Evolutionary conservation across 1,140 invertebrate species (phyloP).

Genomic region (Trichonephila clavata): DNA sequence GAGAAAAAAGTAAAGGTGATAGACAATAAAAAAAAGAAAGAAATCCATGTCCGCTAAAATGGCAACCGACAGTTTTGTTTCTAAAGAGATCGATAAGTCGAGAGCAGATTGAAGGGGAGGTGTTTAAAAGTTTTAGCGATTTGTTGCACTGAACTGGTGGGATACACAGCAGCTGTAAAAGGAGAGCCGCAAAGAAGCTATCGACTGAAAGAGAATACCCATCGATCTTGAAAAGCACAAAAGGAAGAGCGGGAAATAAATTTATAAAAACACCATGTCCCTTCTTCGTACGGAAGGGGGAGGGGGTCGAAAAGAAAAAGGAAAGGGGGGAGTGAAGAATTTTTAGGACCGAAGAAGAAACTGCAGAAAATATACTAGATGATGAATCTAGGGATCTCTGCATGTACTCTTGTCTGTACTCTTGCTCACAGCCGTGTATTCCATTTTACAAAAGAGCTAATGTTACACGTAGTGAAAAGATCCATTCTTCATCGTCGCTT

Average conservation of each 20-base stretch:
- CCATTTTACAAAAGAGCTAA: slow-evolving; percentile 40
- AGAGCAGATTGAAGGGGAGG: slow-evolving; percentile 54
- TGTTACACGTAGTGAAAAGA: slow-evolving; percentile 7
- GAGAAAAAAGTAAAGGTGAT: background rate
- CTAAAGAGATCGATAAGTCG: slow-evolving; percentile 59
- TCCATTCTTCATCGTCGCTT: background rate
- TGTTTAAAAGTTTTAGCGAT: slow-evolving; percentile 70
- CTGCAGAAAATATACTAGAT: slow-evolving; percentile 21
- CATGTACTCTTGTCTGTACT: slow-evolving; percentile 23
- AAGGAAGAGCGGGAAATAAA: slow-evolving; percentile 41
- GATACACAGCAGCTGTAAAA: slow-evolving; percentile 41
- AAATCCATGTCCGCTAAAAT: slow-evolving; percentile 31
- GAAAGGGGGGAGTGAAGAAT: background rate
- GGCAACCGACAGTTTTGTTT: slow-evolving; percentile 34
- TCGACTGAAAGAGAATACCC: slow-evolving; percentile 44
- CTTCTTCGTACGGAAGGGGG: background rate
- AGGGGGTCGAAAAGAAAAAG: background rate
- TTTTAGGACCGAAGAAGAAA: slow-evolving; percentile 7
- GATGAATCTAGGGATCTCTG: slow-evolving; percentile 44
- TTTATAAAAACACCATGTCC: slow-evolving; percentile 51
- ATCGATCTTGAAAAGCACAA: slow-evolving; percentile 42
- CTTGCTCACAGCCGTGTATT: slow-evolving; percentile 13
- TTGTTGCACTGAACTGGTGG: slow-evolving; percentile 51
- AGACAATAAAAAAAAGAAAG: background rate
- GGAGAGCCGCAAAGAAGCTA: slow-evolving; percentile 43